A percentile compares a stretch with the other conserved stretches of the same genome.
Evolutionary conservation across 2,113 vertebrate genomes (phyloP).

Genomic region (Rissa tridactyla): DNA sequence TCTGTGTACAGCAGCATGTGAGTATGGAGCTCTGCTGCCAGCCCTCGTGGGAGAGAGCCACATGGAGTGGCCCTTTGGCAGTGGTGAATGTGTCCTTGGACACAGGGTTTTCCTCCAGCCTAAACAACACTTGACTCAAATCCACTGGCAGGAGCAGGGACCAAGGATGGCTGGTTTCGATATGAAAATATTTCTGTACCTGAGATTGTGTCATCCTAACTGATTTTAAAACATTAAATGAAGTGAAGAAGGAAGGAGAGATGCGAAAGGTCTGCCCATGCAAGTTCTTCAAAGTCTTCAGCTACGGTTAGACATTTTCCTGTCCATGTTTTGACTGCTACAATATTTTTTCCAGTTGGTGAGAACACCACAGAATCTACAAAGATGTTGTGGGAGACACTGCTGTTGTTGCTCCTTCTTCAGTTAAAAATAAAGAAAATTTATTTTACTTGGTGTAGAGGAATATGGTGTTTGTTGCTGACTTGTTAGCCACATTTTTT

Average conservation of each 20-base stretch:
- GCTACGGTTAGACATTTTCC: background rate
- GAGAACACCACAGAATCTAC: background rate
- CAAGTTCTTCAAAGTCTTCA: background rate
- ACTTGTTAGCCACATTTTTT: background rate
- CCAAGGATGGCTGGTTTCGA: background rate
- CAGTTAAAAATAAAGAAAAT: background rate
- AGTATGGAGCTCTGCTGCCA: background rate
- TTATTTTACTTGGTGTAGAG: background rate
- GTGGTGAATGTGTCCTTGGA: background rate
- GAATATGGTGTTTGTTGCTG: background rate
- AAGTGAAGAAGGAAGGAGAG: background rate
- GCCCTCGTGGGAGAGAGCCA: rapidly evolving
- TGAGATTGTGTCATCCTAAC: background rate
- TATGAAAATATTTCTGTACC: background rate
- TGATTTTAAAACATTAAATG: background rate
- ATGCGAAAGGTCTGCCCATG: background rate
- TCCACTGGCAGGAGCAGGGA: background rate
- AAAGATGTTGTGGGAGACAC: background rate
- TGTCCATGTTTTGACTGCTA: background rate
- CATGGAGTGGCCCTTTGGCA: background rate
- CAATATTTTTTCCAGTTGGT: background rate
- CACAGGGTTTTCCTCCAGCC: background rate
- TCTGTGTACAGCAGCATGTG: no score
- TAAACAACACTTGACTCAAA: background rate
- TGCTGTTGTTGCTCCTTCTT: background rate